Evolutionary conservation across 2,113 vertebrate genomes (phyloP).

Genomic region (Ophiodon elongatus): DNA sequence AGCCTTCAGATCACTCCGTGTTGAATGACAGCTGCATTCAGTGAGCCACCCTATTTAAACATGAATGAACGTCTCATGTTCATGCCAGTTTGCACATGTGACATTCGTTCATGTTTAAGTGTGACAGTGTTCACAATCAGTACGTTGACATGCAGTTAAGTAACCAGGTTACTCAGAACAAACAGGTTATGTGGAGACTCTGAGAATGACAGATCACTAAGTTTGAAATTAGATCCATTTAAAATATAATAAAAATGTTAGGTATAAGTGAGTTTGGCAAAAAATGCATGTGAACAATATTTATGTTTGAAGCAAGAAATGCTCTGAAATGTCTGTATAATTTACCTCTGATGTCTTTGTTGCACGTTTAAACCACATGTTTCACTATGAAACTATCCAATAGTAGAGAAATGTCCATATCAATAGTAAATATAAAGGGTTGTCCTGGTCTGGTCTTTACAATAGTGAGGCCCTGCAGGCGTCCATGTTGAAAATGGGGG

Average conservation of each 20-base stretch:
- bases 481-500: neutral
- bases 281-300: neutral
- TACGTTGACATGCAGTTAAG: neutral
- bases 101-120: neutral
- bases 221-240: neutral
- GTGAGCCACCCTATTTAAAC: constrained; percentile 1
- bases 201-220: neutral
- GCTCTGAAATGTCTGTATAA: neutral
- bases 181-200: neutral
- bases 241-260: neutral
- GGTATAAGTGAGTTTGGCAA: neutral
- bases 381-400: neutral
- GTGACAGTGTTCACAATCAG: neutral
- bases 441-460: neutral
- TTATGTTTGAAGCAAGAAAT: neutral
- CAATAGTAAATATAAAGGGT: neutral
- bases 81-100: neutral
- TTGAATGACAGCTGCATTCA: constrained; percentile 21
- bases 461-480: constrained; percentile 13
- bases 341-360: neutral
- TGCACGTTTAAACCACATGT: constrained; percentile 8
- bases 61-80: constrained; percentile 19
- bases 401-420: neutral
- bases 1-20: neutral
- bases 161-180: too few species aligned